Evolutionary conservation across 2,797 vertebrate genomes (phyloP).

Genomic region (Okamejei kenojei): DNA sequence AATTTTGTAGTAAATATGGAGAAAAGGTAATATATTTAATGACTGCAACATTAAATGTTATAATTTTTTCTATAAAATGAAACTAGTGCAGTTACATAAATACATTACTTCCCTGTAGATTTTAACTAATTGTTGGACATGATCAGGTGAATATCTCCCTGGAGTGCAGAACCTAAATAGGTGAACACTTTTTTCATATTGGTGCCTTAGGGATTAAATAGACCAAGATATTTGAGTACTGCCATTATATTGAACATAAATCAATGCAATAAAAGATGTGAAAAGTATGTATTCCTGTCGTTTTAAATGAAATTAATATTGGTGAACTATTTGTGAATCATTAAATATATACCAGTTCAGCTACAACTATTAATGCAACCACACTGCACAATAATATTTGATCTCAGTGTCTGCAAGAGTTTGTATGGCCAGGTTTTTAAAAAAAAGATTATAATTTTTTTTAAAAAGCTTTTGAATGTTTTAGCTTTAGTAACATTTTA

Average conservation of each 20-base stretch:
- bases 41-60: background rate
- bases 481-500: background rate
- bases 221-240: background rate
- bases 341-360: background rate
- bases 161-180: background rate
- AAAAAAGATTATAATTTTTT: background rate
- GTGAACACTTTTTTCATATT: background rate
- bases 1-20: background rate
- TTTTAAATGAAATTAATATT: background rate
- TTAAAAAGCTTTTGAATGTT: background rate
- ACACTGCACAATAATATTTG: background rate
- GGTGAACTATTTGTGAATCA: background rate
- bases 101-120: background rate
- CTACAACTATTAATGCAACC: background rate
- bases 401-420: background rate
- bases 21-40: background rate
- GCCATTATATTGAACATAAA: background rate
- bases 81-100: background rate
- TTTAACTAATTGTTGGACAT: background rate
- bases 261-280: background rate
- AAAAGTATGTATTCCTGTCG: background rate
- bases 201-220: background rate
- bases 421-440: background rate
- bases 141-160: background rate
- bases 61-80: background rate